Evolutionary conservation across 2,888 invertebrate species (phyloP), one percentile per base, ranked within the genome.

Genomic region (Stenodema calcarata): DNA sequence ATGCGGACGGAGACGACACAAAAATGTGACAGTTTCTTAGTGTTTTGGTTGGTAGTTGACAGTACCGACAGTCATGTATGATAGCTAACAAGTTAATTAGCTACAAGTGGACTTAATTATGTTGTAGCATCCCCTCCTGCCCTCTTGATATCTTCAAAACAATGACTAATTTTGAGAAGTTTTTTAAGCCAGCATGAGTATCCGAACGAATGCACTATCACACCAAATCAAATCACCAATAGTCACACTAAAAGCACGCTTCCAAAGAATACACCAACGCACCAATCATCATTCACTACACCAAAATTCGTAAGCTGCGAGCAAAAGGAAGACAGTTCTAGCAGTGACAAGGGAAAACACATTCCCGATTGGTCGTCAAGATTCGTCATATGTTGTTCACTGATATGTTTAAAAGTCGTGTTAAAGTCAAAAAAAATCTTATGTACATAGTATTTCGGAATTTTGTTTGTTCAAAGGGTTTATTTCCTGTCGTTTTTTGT

Each of bases 401-500:
- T 23, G 11, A 23, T 62, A 18, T 4, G n/a, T 62, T 23, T 23
- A 23, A 62, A 62, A 62, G 35, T 4, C 35, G 2, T 35, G 7
- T 35, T 54, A 54, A n/a, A 18, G 3, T 54, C n/a, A 18, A 0
- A 23, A 62, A 47, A 14, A 3, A 62, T 23, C 4, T 18, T 62
- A 62, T 62, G 62, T 62, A 62, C 62, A 62, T 3, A 62, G n/a
- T 62, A 23, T 62, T 62, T 62, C 23, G 11, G 23, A 62, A 23
- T 62, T 18, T 62, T 62, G n/a, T n/a, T 23, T 16, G 9, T 4
- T 23, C 23, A 62, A 62, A 23, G 18, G 18, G 79, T 86, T 70
- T 70, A 42, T 70, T 80, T 69, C 86, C 86, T 80, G 47, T 81
- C 75, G 54, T 80, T 80, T 35, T 35, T 7, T 92, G 18, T 91